Base-by-base conservation (phyloP, 2,797 vertebrate genomes). In the Muscicapa striata region DNA sequence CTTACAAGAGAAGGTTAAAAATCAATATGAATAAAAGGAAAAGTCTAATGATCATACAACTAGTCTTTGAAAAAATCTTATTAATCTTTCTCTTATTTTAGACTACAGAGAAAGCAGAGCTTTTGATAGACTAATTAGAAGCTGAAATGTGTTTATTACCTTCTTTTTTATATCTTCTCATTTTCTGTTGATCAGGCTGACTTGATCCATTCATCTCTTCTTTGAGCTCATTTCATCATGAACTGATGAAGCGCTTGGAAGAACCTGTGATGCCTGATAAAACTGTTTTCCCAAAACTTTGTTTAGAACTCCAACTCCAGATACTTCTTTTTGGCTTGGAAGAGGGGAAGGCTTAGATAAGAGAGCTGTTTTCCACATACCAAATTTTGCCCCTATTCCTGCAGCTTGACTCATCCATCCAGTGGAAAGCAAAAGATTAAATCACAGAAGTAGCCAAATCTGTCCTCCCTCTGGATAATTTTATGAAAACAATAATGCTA, bases 121-220 rank as follows among this genome's bases (percentile, higher is more conserved):
- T 96, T 97, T 96, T 97, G 90, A 96, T 95, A 96, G 70, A 92
- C 87, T 93, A 97, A 97, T 97, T 96, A 91, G 92, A 89, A 76
- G 67, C 64, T 89, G 85, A 88, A 91, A 97, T 78, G 95, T 95
- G 94, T 95, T 97, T 95, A 96, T 97, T 96, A 54, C 85, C 36
- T 88, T 63, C 62, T 92, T 93, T 88, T 84, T 90, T 40, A 63
- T 77, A 72, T 86, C 78, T 85, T 87, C 72, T 82, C 21, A n/a
- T 94, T 94, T 93, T 77, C 38, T 68, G 48, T 90, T 94, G 80
- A 91, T 95, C 69, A 67, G 34, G 34, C 36, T 78, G 66, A 29
- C 84, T 95, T 91, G 85, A 87, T 95, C 41, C 0, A 2, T 49
- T 90, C 80, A 73, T 93, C 79, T 95, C 58, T 45, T 94, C 81